These are phyloP conservation scores for Drosophila lutescens DNA, from an alignment of 2,888 invertebrate species.

Conservation along the genomic window DNA sequence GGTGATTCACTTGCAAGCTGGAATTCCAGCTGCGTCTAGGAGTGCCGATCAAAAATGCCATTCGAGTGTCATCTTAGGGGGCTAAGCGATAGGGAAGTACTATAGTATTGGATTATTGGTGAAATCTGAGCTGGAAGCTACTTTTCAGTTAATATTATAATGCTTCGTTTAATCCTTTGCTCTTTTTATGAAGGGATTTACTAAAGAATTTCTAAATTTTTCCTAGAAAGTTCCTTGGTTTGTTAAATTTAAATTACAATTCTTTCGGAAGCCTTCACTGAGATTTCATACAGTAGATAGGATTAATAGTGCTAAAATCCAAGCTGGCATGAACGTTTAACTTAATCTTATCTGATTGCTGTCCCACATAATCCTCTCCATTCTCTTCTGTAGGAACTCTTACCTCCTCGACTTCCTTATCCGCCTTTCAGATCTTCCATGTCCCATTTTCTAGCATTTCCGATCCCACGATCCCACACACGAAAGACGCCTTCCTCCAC, in stretches of 20 bases:
- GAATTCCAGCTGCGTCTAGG: slow-evolving; percentile 46
- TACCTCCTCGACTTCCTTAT: slow-evolving; percentile 39
- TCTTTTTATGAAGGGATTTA: not conserved
- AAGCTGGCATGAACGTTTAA: slow-evolving; percentile 23
- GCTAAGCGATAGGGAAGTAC: slow-evolving; percentile 10
- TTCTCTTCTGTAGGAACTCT: slow-evolving; percentile 4
- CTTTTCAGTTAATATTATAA: not conserved
- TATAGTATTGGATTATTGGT: not conserved
- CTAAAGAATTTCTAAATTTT: not conserved
- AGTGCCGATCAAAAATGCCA: slow-evolving; percentile 59
- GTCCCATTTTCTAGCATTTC: slow-evolving; percentile 62
- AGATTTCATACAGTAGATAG: slow-evolving; percentile 1
- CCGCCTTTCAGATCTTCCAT: slow-evolving; percentile 34
- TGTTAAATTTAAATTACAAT: not conserved
- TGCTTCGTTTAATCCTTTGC: not conserved
- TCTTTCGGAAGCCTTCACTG: not conserved
- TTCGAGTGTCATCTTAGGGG: slow-evolving; percentile 48
- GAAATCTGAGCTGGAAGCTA: slow-evolving; percentile 5
- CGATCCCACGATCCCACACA: slow-evolving; percentile 68
- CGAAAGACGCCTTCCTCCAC: slow-evolving; percentile 12
- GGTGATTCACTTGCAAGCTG: slow-evolving; percentile 42
- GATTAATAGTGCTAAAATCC: slow-evolving; percentile 5
- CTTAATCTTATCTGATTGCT: slow-evolving; percentile 33
- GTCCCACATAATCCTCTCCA: slow-evolving; percentile 28
- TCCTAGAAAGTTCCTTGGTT: too few relatives aligned